These are phyloP conservation scores for Crocodylus rhombifer DNA, from an alignment of 2,797 vertebrate genomes.

Conservation along the genomic window DNA sequence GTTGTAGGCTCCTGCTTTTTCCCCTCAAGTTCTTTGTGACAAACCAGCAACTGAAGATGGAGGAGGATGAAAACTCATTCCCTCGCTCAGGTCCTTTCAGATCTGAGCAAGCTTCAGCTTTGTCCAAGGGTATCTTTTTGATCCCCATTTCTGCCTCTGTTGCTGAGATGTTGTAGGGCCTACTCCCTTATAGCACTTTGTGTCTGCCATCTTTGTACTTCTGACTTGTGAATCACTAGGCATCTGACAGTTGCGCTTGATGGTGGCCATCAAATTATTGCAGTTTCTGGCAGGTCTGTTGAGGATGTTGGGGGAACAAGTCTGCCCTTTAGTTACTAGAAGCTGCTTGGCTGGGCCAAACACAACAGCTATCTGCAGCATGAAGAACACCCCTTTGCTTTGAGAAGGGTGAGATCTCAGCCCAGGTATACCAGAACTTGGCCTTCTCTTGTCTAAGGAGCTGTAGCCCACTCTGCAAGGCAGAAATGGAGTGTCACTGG, in stretches of 20 bases:
- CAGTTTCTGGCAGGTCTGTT: too few relatives aligned
- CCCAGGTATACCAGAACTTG: background rate
- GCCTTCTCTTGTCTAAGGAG: background rate
- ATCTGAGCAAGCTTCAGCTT: background rate
- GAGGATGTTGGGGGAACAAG: too few relatives aligned
- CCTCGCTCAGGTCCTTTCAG: background rate
- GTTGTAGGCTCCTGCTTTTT: too few relatives aligned
- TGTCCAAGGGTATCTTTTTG: background rate
- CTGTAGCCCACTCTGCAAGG: background rate
- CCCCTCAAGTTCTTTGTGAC: too few relatives aligned
- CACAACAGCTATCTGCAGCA: background rate
- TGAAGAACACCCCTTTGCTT: background rate
- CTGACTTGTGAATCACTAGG: too few relatives aligned
- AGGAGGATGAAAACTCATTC: too few relatives aligned
- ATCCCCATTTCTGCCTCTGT: background rate
- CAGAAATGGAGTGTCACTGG: too few relatives aligned
- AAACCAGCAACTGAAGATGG: too few relatives aligned
- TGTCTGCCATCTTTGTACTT: too few relatives aligned
- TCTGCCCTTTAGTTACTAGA: accelerated
- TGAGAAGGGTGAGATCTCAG: background rate
- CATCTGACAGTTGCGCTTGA: too few relatives aligned
- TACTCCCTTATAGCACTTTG: background rate
- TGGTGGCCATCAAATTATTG: background rate
- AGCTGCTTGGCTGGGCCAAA: background rate
- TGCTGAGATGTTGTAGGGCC: background rate